Evolutionary conservation across 64 coral and sea anemone species (phyloP), one percentile per base, ranked within the genome.

Genomic region (Montipora foliosa): DNA sequence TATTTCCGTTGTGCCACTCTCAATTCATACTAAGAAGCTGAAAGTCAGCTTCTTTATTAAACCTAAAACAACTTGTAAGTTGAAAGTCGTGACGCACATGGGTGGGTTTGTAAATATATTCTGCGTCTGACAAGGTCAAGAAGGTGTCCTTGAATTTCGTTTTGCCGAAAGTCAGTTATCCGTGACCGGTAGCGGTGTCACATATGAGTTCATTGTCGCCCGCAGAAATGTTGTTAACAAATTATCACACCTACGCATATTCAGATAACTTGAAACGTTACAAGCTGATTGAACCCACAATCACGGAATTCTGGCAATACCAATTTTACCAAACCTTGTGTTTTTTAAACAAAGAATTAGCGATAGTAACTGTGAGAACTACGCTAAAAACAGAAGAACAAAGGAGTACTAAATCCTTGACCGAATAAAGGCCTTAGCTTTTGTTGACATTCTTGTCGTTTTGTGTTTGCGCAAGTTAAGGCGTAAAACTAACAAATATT

Each of bases 41-140:
- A 17, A 20, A n/a, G 67, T 5, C 4, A 85, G 14, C 49, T 72
- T 49, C 17, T n/a, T 11, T 22, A 17, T 50, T 50, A 47, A 14
- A 4, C 46, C 4, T 15, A 48, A 44, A 86, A 45, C 19, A 24
- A 72, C 19, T 8, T 82, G 64, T 57, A 57, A 12, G 64, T 44
- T 15, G 16, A 49, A 17, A 19, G 12, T 72, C 82, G 49, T 86
- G 82, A 84, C 81, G 66, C 82, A 86, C 61, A 70, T 72, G 82
- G 71, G 82, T 86, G 82, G 66, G 64, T 37, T 53, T 8, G 44
- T 71, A 22, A 86, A 71, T 86, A 72, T 72, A 37, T 86, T 64
- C 47, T 47, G 53, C 22, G 7, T 3, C 61, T 8, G 19, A 86
- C 6, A 83, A 72, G 64, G 62, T 86, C 82, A 86, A 70, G 5